Evolutionary conservation across 2,797 vertebrate genomes (phyloP).

Genomic region (Erpetoichthys calabaricus): DNA sequence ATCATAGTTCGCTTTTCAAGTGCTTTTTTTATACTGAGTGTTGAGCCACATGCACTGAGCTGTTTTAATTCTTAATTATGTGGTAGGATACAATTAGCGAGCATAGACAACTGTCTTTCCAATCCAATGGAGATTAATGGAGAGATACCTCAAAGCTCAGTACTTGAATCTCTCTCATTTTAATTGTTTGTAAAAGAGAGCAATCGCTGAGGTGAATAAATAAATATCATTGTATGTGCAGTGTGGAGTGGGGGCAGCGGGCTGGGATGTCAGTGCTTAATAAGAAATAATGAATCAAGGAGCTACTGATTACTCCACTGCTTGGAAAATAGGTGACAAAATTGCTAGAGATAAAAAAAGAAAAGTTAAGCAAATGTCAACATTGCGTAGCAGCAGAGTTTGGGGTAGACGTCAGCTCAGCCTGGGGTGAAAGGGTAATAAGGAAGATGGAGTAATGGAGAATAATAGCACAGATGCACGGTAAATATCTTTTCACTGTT

Average conservation of each 20-base stretch:
- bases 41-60: slow-evolving; percentile 4
- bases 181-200: slow-evolving; percentile 24
- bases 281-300: not conserved
- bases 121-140: slow-evolving; percentile 22
- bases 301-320: too few species aligned
- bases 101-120: slow-evolving; percentile 20
- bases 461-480: too few species aligned
- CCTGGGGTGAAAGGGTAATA: too few species aligned
- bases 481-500: too few species aligned
- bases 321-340: too few species aligned
- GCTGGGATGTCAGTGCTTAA: not conserved
- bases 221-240: slow-evolving; percentile 24
- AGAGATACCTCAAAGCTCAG: slow-evolving; percentile 9
- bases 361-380: too few species aligned
- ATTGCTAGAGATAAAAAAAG: too few species aligned
- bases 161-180: slow-evolving; percentile 13
- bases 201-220: slow-evolving; percentile 22
- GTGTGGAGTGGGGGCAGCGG: not conserved
- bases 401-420: too few species aligned
- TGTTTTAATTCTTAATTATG: slow-evolving; percentile 17
- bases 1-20: slow-evolving; percentile 3
- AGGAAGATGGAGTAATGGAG: too few species aligned
- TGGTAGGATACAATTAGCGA: slow-evolving; percentile 18
- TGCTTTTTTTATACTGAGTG: not conserved
- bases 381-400: too few species aligned